Base-by-base conservation (phyloP, 2,888 invertebrate species). In the Bhutanitis thaidina region DNA sequence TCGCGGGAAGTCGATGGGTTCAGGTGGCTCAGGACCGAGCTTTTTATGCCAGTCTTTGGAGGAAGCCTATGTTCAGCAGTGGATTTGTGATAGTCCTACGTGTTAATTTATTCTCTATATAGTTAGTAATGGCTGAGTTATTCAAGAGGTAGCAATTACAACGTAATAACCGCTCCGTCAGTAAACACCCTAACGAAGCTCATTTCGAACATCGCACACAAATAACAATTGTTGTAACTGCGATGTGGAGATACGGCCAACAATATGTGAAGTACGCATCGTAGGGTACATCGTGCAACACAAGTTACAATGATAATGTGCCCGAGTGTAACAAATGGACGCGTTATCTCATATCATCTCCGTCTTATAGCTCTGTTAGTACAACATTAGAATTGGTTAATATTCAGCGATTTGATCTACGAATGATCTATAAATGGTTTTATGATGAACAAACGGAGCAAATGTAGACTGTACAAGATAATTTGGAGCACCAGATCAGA, bases 221-320 rank as follows among this genome's bases (percentile, higher is more conserved):
- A 47, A 52, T 45, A 41, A 47, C 52, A 52, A 43, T 52, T 43
- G 48, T 43, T 43, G 55, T 57, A 53, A 54, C 48, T 49, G 54
- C 50, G 58, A 58, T 58, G 37, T 25, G 20, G 35, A 48, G 58
- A 58, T 58, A 58, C 45, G 38, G 43, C 44, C 37, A 32, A 55
- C 58, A 55, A 56, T 54, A 49, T 46, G 54, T 46, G 34, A 16
- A 50, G 36, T 43, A 48, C 29, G 29, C n/a, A 29, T 29, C 35
- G 44, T 30, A 3, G 12, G n/a, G 34, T 50, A 50, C 50, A 44
- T 10, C 37, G 43, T 29, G 16, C 46, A 43, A 47, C 51, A 39
- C 50, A 45, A 41, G 40, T 51, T 45, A 27, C n/a, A 34, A 16
- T 35, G 45, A 45, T 40, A 40, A 40, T 14, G 36, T 41, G 16